Evolutionary conservation across 23 tunicate genomes (phyloP).

Genomic region (Diplosoma virens): DNA sequence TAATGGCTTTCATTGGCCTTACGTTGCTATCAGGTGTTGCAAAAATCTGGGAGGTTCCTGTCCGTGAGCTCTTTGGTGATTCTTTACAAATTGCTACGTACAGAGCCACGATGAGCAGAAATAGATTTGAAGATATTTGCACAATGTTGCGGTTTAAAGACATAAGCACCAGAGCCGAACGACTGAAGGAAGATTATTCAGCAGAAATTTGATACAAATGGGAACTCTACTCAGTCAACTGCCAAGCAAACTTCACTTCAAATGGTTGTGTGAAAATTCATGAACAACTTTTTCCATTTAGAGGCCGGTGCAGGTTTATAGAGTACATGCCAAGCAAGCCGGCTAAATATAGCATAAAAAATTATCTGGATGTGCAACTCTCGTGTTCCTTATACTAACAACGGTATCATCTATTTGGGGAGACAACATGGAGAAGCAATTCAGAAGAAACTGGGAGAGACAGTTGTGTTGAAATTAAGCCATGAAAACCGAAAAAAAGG

Average conservation of each 20-base stretch:
- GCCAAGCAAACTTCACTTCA: background rate
- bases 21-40: conserved; percentile 16
- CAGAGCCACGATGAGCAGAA: conserved; percentile 30
- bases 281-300: conserved; percentile 8
- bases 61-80: conserved; percentile 10
- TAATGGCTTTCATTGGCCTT: conserved; percentile 13
- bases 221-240: background rate
- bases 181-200: background rate
- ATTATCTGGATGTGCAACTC: conserved; percentile 1
- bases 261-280: background rate
- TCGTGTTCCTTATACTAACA: conserved; percentile 7
- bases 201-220: background rate
- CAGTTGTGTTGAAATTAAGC: background rate
- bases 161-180: background rate
- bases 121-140: background rate
- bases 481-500: background rate
- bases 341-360: background rate
- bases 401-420: conserved; percentile 6
- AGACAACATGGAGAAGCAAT: background rate
- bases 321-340: conserved; percentile 4
- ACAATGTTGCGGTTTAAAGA: conserved; percentile 1
- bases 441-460: conserved; percentile 16
- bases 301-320: conserved; percentile 4
- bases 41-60: background rate
- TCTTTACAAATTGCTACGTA: background rate